Conservation (phyloP, 2,888 invertebrate species). For the Latrodectus elegans region DNA sequence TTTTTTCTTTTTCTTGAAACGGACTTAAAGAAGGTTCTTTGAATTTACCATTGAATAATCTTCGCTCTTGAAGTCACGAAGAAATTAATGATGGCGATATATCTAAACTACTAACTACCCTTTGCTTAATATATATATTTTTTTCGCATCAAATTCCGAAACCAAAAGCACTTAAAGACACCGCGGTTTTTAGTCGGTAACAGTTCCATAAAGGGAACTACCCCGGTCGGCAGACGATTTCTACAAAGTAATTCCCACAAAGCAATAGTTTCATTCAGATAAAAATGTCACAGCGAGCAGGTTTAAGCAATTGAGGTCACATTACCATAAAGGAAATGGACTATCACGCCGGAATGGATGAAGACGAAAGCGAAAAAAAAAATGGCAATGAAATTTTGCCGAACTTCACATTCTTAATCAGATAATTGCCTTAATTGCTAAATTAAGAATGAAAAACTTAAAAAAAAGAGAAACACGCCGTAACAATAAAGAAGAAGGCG, state of each 20-base stretch:
- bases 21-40: too few species aligned
- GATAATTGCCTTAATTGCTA: slow-evolving; percentile 65
- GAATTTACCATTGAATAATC: neutral
- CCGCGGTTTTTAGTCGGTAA: slow-evolving; percentile 17
- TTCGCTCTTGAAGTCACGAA: neutral
- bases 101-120: too few species aligned
- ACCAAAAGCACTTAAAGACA: too few species aligned
- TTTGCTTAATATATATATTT: too few species aligned
- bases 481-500: slow-evolving; percentile 49
- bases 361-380: neutral
- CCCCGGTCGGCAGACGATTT: too few species aligned
- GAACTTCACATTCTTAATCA: slow-evolving; percentile 54
- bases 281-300: neutral
- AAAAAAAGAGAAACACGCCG: slow-evolving; percentile 23
- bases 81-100: neutral
- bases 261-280: too few species aligned
- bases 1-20: too few species aligned
- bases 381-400: slow-evolving; percentile 1
- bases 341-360: neutral
- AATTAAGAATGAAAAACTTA: slow-evolving; percentile 38
- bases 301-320: neutral
- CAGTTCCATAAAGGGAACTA: slow-evolving; percentile 6
- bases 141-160: too few species aligned
- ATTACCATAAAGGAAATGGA: slow-evolving; percentile 9
- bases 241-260: too few species aligned